Base-by-base conservation (phyloP, 2,797 vertebrate species). In the Protosalanx chinensis region DNA sequence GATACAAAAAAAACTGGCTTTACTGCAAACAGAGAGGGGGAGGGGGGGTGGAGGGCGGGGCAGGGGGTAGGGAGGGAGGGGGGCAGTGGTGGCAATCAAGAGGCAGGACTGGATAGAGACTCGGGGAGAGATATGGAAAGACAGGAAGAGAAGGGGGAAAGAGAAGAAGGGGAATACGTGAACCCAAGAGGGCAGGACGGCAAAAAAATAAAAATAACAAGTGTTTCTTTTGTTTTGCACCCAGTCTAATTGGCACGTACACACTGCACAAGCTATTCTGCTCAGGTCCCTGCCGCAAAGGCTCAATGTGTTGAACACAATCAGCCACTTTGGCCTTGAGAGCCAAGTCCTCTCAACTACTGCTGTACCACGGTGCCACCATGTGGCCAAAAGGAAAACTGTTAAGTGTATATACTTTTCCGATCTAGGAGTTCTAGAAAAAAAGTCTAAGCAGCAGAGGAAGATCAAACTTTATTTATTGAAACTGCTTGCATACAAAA, bases 401-500 rank as follows among this genome's bases (percentile, higher is more conserved):
- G 41, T 12, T 1, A 46, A 27, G 23, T 27, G 23, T 27, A n/a
- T n/a, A 56, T 2, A 16, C 51, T 2, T n/a, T 3, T 53, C n/a
- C 23, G 23, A 27, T 27, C 13, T 46, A 46, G 41, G 13, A 46
- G 10, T 46, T 8, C 12, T 46, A 46, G 41, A 46, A 37, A 37
- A 72, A 16, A 73, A 79, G 67, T 0, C 87, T 76, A 84, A 85
- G 88, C 91, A 92, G 93, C 91, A 93, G 94, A 96, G 95, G 93
- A 98, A 97, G 94, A 97, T 96, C 93, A 91, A 96, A 93, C 93
- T 96, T 97, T 98, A 91, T 93, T 93, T 92, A 97, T 97, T 97
- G 94, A 98, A 98, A 98, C 96, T 95, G 96, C 95, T 98, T 96
- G 95, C 96, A 97, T 98, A 98, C 96, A 98, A 98, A 98, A 98